A percentile compares a stretch with the other conserved stretches of the same genome.
These are phyloP conservation scores for Linurgus olivaceus DNA, from an alignment of 2,797 vertebrate genomes.

Conservation along the genomic window DNA sequence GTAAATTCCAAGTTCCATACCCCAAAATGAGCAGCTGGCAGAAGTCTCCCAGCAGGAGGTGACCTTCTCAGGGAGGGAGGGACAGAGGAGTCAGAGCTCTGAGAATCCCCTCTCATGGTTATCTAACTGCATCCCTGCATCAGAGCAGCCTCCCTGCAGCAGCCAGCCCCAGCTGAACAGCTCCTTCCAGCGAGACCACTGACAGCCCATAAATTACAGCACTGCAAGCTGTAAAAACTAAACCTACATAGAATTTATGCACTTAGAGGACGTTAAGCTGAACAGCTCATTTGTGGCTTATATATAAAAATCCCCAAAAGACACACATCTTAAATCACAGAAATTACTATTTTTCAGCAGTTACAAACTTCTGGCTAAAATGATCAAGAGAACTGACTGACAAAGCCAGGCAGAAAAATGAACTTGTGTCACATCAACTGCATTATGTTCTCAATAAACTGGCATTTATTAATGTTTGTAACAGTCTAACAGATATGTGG, in stretches of 20 bases:
- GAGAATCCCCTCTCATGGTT: background rate
- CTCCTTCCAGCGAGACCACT: background rate
- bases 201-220: slow-evolving; percentile 43
- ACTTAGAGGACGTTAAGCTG: background rate
- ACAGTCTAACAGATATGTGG: background rate
- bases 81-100: background rate
- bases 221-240: background rate
- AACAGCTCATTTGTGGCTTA: background rate
- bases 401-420: background rate
- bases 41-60: background rate
- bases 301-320: background rate
- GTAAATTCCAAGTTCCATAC: background rate
- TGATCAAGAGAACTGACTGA: background rate
- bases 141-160: background rate
- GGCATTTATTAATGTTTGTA: background rate
- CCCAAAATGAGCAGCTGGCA: background rate
- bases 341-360: background rate
- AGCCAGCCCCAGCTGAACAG: background rate
- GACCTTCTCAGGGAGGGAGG: background rate
- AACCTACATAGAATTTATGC: background rate
- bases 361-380: background rate
- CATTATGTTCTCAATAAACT: background rate
- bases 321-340: background rate
- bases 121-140: background rate
- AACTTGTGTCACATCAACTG: fast-evolving